Base-by-base conservation (phyloP, 2,113 vertebrate species). In the Saguinus imperator region DNA sequence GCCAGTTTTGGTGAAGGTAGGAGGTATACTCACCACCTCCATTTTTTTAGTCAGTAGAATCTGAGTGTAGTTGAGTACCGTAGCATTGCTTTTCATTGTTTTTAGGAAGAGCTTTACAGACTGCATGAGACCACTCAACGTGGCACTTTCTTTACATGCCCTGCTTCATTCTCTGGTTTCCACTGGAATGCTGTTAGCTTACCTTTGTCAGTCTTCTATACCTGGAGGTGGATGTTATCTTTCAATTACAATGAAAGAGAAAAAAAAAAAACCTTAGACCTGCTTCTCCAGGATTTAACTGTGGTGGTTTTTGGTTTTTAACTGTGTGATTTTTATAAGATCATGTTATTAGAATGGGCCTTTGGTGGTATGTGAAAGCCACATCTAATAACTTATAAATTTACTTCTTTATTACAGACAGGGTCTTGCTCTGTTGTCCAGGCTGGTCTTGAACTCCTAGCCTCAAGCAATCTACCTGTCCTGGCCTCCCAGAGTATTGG, bases 241-340 rank as follows among this genome's bases (percentile, higher is more conserved):
- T 88, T 64, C 76, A 88, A 66, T 66, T 79, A 66, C 84, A 84
- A 94, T 57, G 90, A 79, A 87, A 92, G 72, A 40, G 20, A 87
- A 17, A n/a, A 16, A 61, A 52, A 86, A 20, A 25, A 94, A 80
- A 32, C 2, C 40, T 90, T 90, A 93, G 10, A 32, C 3, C 23
- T 43, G 0, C 75, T 87, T 93, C 77, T 94, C 29, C 13, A 81
- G 23, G 48, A 87, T 84, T 57, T 88, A 94, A 76, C 35, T 94
- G 3, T 81, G 29, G 20, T 68, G 23, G 27, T 40, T 70, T 79
- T 94, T n/a, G 45, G 2, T n/a, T 95, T 94, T 43, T 64, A 87
- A 73, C 13, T 29, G 3, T 87, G 40, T 48, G 37, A 8, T 79
- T 92, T 89, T 70, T 87, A 29, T 79, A 76, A 66, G 21, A 52